Evolutionary conservation across 2,888 invertebrate species (phyloP), one percentile per base, ranked within the genome.

Genomic region (Melanargia galathea): DNA sequence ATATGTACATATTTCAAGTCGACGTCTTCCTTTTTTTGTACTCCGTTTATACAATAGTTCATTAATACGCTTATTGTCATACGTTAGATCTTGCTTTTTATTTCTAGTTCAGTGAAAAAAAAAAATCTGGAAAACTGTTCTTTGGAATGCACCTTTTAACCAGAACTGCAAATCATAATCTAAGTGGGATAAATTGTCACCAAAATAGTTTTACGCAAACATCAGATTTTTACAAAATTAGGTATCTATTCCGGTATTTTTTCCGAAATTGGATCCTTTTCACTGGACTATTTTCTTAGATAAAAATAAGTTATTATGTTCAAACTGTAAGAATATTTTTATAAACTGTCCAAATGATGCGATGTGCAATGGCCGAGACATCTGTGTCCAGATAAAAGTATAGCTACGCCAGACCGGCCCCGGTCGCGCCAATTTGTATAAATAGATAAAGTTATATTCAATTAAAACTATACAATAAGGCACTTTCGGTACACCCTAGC

Each of bases 361-460:
- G 45, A 22, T 10, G 20, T 57, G 26, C 55, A 55, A 20, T 38
- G 26, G 4, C 45, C 49, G 60, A 57, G 63, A 58, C 57, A 26
- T 60, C 64, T 69, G 67, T 64, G 69, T 64, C 69, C 70, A 66
- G 63, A 51, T 57, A 55, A 46, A 65, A 63, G 62, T 62, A 67
- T 64, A 59, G 51, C 51, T 59, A 61, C 57, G 54, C 43, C 57
- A 26, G 67, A 52, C 64, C 60, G 64, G 20, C 48, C 30, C 48
- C 61, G 51, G 60, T 63, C 58, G 64, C 58, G 80, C 76, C 76
- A 75, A 78, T 80, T 71, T 88, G 86, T 88, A 84, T 83, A 85
- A 83, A 86, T 86, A 86, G 81, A 87, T 86, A 80, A 86, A 87
- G 49, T 76, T 86, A 83, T 82, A 83, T 82, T 75, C 49, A 59